Evolutionary conservation across 2,797 vertebrate species (phyloP).

Genomic region (Dipus sagitta): DNA sequence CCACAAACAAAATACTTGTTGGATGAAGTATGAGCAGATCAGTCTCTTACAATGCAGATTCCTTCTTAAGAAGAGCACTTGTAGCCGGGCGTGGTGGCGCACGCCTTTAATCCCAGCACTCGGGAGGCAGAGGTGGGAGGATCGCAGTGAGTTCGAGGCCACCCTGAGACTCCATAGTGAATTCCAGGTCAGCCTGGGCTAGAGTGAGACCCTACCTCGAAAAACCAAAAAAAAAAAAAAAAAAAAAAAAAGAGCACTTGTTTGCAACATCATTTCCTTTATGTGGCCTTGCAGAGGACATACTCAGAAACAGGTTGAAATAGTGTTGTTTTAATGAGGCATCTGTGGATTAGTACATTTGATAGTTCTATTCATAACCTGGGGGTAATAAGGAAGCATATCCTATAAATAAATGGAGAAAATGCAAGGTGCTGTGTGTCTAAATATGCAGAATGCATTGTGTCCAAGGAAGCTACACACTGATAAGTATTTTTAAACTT

Average conservation of each 20-base stretch:
- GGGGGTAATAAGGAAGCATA: not conserved
- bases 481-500: conserved; percentile 11
- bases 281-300: not conserved
- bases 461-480: not conserved
- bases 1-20: not conserved
- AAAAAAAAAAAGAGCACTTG: too few species aligned
- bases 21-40: conserved; percentile 43
- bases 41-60: not conserved
- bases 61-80: conserved; percentile 16
- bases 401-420: conserved; percentile 42
- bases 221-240: too few species aligned
- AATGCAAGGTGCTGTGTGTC: not conserved
- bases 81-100: too few species aligned
- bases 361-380: conserved; percentile 13
- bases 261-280: conserved; percentile 35
- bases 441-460: conserved; percentile 5
- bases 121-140: too few species aligned
- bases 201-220: too few species aligned
- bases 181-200: too few species aligned
- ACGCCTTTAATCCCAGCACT: too few species aligned
- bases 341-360: conserved; percentile 27
- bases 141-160: too few species aligned
- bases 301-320: conserved; percentile 18
- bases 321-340: conserved; percentile 36
- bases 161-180: too few species aligned